Evolutionary conservation across 2,888 invertebrate species (phyloP).

Genomic region (Macrosoma leucophasiata): DNA sequence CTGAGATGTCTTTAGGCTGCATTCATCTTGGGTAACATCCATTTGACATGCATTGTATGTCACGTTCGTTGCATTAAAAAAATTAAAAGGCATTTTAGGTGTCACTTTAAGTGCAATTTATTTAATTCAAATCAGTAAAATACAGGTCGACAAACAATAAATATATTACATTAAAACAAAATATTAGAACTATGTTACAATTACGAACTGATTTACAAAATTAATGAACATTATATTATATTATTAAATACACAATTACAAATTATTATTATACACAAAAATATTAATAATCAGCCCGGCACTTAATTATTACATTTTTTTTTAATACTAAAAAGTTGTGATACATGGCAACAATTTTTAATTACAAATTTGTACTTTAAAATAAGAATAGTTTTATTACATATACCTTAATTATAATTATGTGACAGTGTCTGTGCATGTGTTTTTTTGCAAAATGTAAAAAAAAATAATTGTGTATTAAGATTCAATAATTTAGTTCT

Average conservation of each 20-base stretch:
- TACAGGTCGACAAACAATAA: slow-evolving; percentile 52
- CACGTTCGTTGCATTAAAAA: too few relatives aligned
- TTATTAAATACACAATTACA: slow-evolving; percentile 14
- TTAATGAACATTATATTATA: slow-evolving; percentile 17
- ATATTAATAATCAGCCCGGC: slow-evolving; percentile 2
- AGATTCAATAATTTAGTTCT: slow-evolving; percentile 1
- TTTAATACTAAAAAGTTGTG: slow-evolving; percentile 27
- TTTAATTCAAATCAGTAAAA: slow-evolving; percentile 61
- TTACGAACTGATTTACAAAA: slow-evolving; percentile 21
- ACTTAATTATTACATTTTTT: slow-evolving; percentile 15
- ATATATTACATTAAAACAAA: slow-evolving; percentile 46
- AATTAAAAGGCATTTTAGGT: too few relatives aligned
- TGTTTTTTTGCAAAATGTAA: slow-evolving; percentile 3
- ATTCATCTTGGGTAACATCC: too few relatives aligned
- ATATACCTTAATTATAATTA: too few relatives aligned
- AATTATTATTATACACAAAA: slow-evolving; percentile 5
- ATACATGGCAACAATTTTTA: slow-evolving; percentile 55
- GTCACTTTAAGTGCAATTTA: slow-evolving; percentile 69
- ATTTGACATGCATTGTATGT: too few relatives aligned
- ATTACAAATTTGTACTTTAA: slow-evolving; percentile 52
- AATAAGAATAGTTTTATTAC: slow-evolving; percentile 21
- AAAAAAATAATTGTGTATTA: slow-evolving; percentile 4
- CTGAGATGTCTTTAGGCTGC: too few relatives aligned
- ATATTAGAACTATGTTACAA: slow-evolving; percentile 30
- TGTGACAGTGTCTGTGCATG: slow-evolving; percentile 11